A percentile compares a stretch with the other conserved stretches of the same genome.
Evolutionary conservation across 2,113 vertebrate genomes (phyloP).

Genomic region (Zosterops lateralis): DNA sequence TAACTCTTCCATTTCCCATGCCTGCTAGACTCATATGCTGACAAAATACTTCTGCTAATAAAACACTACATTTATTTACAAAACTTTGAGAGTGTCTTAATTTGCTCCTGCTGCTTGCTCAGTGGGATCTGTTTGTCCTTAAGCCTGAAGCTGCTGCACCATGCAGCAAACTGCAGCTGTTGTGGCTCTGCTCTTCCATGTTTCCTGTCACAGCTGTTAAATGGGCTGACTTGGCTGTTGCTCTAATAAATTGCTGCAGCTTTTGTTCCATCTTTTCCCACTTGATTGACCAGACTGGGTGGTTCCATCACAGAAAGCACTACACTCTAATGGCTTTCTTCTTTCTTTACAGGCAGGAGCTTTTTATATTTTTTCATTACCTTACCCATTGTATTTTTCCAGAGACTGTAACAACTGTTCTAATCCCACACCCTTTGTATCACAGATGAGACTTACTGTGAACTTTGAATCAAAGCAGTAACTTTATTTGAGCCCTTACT

Average conservation of each 20-base stretch:
- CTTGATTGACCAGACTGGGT: neutral
- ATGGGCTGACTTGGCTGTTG: neutral
- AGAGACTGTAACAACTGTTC: neutral
- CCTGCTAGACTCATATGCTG: neutral
- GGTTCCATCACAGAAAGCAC: neutral
- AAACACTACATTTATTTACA: neutral
- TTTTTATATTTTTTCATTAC: neutral
- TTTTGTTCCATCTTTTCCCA: neutral
- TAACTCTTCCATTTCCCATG: neutral
- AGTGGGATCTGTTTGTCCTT: neutral
- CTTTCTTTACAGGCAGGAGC: neutral
- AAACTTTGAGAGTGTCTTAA: neutral
- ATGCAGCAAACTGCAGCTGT: accelerated
- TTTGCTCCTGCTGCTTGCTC: neutral
- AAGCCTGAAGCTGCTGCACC: neutral
- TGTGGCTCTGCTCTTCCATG: accelerated
- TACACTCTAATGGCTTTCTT: neutral
- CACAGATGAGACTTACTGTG: neutral
- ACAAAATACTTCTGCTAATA: neutral
- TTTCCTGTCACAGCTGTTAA: neutral
- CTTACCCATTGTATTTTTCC: accelerated
- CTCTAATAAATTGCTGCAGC: neutral
- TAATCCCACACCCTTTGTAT: neutral
- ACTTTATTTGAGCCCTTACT: neutral
- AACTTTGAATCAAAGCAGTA: neutral